Base-by-base conservation (phyloP, 1,140 invertebrate genomes). In the Cydia strobilella region DNA sequence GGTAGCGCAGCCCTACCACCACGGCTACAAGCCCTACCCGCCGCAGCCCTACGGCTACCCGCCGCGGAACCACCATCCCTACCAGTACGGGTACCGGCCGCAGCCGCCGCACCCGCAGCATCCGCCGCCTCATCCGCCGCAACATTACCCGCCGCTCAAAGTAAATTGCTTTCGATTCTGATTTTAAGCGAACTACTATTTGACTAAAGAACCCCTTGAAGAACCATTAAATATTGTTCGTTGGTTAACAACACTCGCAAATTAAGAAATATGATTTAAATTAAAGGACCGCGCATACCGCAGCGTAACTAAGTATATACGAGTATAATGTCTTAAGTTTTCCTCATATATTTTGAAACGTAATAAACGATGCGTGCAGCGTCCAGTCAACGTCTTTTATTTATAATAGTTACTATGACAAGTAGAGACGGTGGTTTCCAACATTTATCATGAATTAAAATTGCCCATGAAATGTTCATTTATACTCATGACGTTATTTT, bases 1-100 rank as follows among this genome's bases (percentile, higher is more conserved):
- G 90, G 93, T 94, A 74, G 94, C 94, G 79, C 93, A 94, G 59
- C 95, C 95, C 86, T 92, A 94, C 59, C 94, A 94, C 75, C 93
- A 92, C 72, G 86, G 85, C 23, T 93, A 93, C 76, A 87, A 93
- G 81, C 84, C 90, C 79, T 93, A 93, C 78, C 86, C 87, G 80
- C 89, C 82, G 75, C 90, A 86, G 84, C 84, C 87, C 25, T 90
- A 92, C 80, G 84, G 81, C 35, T 90, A 90, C 80, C 90, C 93
- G 76, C 90, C 90, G n/a, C 75, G 88, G 18, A 91, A 90, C 76
- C 90, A 89, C 75, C 89, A 90, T 73, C 90, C 84, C 51, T 91
- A 91, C 76, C 86, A 81, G 73, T 90, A 89, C 72, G 86, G 82
- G 7, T 91, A 91, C 77, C 81, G 86, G 72, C 89, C 85, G 65